Evolutionary conservation across 2,113 vertebrate species (phyloP).

Genomic region (Diadophis punctatus): DNA sequence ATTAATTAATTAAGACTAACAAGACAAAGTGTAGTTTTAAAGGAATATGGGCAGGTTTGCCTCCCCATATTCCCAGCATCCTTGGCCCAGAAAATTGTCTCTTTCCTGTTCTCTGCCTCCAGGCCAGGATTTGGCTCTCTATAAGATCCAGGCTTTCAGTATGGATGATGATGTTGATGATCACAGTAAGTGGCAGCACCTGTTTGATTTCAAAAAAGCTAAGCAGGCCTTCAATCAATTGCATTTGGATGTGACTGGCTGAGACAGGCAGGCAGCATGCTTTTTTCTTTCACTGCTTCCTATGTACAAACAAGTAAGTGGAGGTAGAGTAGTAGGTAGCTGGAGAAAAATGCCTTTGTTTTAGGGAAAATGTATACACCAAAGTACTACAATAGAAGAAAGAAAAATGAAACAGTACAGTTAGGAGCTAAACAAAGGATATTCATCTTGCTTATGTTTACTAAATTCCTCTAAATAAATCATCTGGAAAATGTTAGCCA

Average conservation of each 20-base stretch:
- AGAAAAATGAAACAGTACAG: not conserved
- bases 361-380: not conserved
- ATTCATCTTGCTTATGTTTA: not conserved
- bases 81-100: not conserved
- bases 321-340: not conserved
- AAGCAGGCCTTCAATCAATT: not conserved
- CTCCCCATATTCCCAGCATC: not conserved
- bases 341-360: not conserved
- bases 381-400: not conserved
- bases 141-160: not conserved
- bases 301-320: not conserved
- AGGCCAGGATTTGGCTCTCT: not conserved
- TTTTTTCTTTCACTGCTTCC: not conserved
- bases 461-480: not conserved
- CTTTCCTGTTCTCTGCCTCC: not conserved
- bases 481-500: not conserved
- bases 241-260: not conserved
- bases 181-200: not conserved
- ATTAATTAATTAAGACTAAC: not conserved
- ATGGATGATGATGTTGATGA: not conserved
- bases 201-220: not conserved
- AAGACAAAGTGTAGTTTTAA: not conserved
- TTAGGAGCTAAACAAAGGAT: not conserved
- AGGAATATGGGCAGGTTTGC: not conserved
- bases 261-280: not conserved